phyloP scores from a whole-genome alignment of 2,797 vertebrate species.

The Gymnocypris eckloni region DNA sequence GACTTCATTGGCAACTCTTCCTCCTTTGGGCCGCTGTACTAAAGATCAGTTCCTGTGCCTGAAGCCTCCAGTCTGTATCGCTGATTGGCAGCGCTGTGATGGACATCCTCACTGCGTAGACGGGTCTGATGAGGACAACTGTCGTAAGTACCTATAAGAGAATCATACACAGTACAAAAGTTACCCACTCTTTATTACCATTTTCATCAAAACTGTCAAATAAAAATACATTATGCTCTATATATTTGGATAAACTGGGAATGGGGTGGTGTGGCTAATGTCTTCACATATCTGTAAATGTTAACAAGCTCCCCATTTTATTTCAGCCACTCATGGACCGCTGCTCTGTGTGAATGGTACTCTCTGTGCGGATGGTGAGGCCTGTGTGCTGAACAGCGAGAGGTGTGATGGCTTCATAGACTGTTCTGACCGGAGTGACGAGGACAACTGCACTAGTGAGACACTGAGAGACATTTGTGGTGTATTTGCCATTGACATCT shows the following conservation, averaged over 20 bases:
- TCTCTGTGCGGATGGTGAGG: constrained; percentile 87
- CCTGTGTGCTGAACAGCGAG: constrained; percentile 84
- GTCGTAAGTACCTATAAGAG: constrained; percentile 77
- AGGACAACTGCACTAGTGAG: constrained; percentile 89
- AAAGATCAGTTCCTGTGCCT: constrained; percentile 87
- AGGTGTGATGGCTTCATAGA: constrained; percentile 92
- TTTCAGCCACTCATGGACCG: constrained; percentile 85
- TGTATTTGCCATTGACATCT: background rate
- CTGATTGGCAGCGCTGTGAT: constrained; percentile 92
- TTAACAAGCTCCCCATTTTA: background rate
- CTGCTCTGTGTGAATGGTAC: constrained; percentile 82
- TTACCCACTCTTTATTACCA: background rate
- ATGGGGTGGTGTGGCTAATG: background rate
- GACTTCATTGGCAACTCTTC: constrained; percentile 66
- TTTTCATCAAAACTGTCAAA: background rate
- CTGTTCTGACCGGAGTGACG: constrained; percentile 93
- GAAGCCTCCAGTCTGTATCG: constrained; percentile 85
- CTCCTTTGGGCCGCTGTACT: constrained; percentile 76
- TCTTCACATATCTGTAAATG: background rate
- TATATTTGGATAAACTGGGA: background rate
- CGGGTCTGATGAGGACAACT: constrained; percentile 86
- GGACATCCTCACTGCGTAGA: constrained; percentile 88
- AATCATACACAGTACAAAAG: background rate
- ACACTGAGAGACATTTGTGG: background rate
- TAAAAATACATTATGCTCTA: background rate